These are phyloP conservation scores for Maniola jurtina DNA, from an alignment of 1,140 invertebrate species.

Conservation along the genomic window DNA sequence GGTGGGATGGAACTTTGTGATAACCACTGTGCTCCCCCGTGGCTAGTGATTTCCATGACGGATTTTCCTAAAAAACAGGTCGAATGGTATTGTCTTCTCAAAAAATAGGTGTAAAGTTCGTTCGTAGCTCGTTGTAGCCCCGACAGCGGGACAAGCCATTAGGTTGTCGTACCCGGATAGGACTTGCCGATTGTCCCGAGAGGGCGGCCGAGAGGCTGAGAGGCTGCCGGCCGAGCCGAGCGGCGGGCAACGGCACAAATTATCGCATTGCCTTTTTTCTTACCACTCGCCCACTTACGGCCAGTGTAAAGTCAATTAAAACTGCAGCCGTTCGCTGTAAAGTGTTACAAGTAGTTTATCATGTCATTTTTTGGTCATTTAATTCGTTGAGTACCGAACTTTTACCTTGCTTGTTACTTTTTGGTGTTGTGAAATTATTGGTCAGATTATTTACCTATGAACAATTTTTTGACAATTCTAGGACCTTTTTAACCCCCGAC, in stretches of 20 bases:
- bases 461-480: no score
- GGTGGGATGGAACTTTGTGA: no score
- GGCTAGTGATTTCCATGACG: no score
- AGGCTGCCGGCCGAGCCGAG: constrained; percentile 5
- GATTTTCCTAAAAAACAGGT: no score
- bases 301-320: constrained; percentile 35
- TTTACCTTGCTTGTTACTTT: no score
- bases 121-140: constrained; percentile 21
- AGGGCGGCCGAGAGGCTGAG: constrained; percentile 4
- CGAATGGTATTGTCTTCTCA: no score
- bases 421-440: no score
- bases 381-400: no score
- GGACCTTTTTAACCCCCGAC: no score
- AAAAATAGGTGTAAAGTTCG: not conserved
- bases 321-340: not conserved
- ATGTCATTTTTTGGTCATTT: not conserved
- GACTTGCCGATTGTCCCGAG: constrained; percentile 21
- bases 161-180: constrained; percentile 26
- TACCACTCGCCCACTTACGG: constrained; percentile 24
- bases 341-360: not conserved
- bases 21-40: no score
- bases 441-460: no score
- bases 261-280: constrained; percentile 34
- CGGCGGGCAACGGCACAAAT: constrained; percentile 23
- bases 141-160: constrained; percentile 34